Evolutionary conservation across 2,888 invertebrate genomes (phyloP).

Genomic region (Euzetes globulus): DNA sequence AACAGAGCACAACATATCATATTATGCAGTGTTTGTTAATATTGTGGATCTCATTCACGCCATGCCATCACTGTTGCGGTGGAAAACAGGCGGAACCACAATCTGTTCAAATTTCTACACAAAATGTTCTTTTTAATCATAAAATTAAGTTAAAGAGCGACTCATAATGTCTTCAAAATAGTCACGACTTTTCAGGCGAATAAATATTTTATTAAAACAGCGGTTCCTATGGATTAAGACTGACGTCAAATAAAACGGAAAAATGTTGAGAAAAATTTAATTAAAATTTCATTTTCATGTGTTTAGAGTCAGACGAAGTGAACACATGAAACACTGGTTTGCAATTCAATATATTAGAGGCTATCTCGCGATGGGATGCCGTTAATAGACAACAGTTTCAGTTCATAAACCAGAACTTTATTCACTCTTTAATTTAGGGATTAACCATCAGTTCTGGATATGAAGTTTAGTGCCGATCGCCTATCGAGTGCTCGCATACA

Average conservation of each 20-base stretch:
- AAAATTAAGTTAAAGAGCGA: conserved; percentile 7
- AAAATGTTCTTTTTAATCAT: conserved; percentile 13
- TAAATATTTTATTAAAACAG: conserved; percentile 7
- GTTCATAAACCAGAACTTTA: neutral
- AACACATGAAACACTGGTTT: neutral
- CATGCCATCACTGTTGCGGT: conserved; percentile 1
- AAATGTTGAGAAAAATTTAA: conserved; percentile 1
- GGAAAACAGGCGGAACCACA: neutral
- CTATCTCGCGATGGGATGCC: conserved; percentile 28
- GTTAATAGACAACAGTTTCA: neutral
- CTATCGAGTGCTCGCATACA: neutral
- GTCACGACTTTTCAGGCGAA: conserved; percentile 17
- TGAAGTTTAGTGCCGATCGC: neutral
- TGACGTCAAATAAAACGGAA: neutral
- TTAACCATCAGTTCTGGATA: neutral
- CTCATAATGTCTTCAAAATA: conserved; percentile 8
- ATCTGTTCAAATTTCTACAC: neutral
- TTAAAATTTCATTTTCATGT: conserved; percentile 14
- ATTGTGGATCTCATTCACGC: conserved; percentile 1
- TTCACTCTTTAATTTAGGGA: neutral
- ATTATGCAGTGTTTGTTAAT: neutral
- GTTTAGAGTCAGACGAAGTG: neutral
- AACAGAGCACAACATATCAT: neutral
- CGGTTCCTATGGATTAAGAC: neutral
- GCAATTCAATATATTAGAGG: conserved; percentile 12